Evolutionary conservation across 2,797 vertebrate genomes (phyloP).

Genomic region (Epinephelus malabaricus): DNA sequence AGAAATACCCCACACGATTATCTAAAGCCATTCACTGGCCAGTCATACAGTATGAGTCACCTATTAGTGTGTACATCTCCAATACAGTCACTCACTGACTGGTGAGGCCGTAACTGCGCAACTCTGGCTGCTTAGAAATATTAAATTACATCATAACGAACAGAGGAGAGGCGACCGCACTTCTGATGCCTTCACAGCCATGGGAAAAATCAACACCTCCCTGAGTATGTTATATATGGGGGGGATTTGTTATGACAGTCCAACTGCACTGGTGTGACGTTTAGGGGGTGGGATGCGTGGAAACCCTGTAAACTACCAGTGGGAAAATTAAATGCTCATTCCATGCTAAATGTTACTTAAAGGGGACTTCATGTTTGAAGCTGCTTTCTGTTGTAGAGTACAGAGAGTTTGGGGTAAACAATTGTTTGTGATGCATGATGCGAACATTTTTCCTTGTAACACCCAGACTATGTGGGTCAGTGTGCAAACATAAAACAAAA

Average conservation of each 20-base stretch:
- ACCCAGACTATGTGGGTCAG: neutral
- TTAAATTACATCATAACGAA: slow-evolving; percentile 21
- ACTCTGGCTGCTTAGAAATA: neutral
- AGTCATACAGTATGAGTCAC: slow-evolving; percentile 16
- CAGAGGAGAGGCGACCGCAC: too few species aligned
- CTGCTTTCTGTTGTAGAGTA: neutral
- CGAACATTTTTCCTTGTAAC: neutral
- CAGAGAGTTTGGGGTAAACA: neutral
- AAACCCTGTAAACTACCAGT: slow-evolving; percentile 50
- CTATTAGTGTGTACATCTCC: too few species aligned
- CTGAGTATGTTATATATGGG: neutral
- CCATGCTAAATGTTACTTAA: neutral
- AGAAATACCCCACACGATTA: slow-evolving; percentile 11
- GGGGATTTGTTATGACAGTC: slow-evolving; percentile 56
- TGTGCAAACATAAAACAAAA: neutral
- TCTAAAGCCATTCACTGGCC: neutral
- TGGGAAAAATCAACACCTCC: slow-evolving; percentile 13
- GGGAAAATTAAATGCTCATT: slow-evolving; percentile 28
- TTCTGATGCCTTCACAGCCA: slow-evolving; percentile 30
- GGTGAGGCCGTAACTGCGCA: slow-evolving; percentile 32
- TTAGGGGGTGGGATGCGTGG: slow-evolving; percentile 29
- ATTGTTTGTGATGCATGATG: neutral
- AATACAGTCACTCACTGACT: neutral
- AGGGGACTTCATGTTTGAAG: slow-evolving; percentile 16
- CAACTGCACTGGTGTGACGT: slow-evolving; percentile 38